phyloP scores from a whole-genome alignment of 2,797 vertebrate species.

The Phoxinus dragarum region DNA sequence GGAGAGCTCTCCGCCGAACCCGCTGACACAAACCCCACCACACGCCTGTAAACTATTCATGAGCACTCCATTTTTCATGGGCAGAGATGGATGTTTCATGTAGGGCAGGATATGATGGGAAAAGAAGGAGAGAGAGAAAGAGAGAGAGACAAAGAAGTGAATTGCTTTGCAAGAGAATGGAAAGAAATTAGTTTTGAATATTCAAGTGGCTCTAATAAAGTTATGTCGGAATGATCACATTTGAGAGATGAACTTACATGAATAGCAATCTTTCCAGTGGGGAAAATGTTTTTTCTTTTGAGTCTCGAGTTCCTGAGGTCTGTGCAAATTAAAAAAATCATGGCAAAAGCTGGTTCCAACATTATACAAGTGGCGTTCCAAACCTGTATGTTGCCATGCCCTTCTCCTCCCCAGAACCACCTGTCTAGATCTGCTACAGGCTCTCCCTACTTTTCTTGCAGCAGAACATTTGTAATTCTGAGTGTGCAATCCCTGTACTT shows the following conservation, averaged over 20 bases:
- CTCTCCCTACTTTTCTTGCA: neutral
- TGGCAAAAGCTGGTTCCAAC: neutral
- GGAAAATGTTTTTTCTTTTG: neutral
- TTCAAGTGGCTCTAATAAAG: constrained; percentile 4
- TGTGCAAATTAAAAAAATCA: neutral
- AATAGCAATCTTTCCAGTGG: neutral
- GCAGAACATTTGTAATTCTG: neutral
- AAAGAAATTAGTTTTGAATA: constrained; percentile 29
- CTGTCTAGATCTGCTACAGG: neutral
- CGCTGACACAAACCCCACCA: constrained; percentile 42
- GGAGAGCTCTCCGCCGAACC: constrained; percentile 21
- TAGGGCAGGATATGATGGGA: constrained; percentile 59
- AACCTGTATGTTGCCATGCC: neutral
- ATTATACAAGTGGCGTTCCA: neutral
- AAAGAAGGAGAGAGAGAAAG: constrained; percentile 49
- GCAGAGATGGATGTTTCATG: constrained; percentile 77
- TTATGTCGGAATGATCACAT: neutral
- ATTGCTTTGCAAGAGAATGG: constrained; percentile 11
- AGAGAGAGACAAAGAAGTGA: constrained; percentile 43
- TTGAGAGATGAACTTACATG: neutral
- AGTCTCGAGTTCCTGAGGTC: neutral
- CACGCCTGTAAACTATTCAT: constrained; percentile 80
- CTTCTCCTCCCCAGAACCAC: neutral
- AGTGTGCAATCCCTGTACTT: neutral
- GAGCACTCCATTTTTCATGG: constrained; percentile 79